Evolutionary conservation across 2,797 vertebrate species (phyloP).

Genomic region (Schizopygopsis malacanthus): DNA sequence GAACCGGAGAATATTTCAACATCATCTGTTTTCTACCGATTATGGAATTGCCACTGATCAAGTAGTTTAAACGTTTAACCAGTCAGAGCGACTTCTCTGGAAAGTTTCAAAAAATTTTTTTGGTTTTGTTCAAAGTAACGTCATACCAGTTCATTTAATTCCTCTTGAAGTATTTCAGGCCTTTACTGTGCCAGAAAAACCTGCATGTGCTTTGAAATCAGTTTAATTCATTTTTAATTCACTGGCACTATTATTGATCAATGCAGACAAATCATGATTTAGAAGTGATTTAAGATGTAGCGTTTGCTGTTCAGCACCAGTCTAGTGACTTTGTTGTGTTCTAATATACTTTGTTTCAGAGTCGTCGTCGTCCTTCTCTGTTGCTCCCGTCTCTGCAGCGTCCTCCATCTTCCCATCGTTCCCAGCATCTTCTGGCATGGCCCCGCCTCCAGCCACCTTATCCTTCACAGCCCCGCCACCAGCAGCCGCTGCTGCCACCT

Average conservation of each 20-base stretch:
- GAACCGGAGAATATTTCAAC: background rate
- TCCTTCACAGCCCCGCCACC: constrained; percentile 22
- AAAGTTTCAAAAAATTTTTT: no score
- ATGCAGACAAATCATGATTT: background rate
- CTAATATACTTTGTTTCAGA: constrained; percentile 23
- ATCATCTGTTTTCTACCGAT: background rate
- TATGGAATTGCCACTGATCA: background rate
- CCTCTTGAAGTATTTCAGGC: background rate
- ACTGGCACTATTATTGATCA: background rate
- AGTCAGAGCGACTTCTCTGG: no score
- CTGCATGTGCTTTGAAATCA: background rate
- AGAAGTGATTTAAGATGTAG: background rate
- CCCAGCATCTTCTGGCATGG: constrained; percentile 51
- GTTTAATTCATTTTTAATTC: background rate
- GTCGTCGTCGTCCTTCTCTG: background rate
- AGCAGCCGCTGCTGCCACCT: background rate
- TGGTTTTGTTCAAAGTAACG: background rate
- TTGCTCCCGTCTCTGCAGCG: background rate
- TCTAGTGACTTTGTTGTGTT: constrained; percentile 2
- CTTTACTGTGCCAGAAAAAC: background rate
- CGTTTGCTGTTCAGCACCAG: background rate
- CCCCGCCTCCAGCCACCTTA: background rate
- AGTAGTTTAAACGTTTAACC: background rate
- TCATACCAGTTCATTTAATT: background rate
- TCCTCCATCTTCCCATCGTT: constrained; percentile 64